Conservation (phyloP, 1,140 invertebrate species). For the Zaprionus africanus region DNA sequence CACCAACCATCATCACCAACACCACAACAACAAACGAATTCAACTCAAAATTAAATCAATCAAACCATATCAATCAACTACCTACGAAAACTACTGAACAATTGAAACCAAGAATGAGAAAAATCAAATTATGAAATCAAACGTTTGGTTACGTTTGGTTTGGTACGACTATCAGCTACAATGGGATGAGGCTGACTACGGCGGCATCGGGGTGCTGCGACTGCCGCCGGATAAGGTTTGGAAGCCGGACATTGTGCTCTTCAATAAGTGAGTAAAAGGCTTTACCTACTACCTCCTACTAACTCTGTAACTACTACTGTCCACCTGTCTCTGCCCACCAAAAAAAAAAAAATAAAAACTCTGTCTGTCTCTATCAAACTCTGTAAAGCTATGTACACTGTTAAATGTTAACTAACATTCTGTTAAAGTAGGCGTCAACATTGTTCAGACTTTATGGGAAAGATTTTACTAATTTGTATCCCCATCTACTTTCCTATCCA, state of each 20-base stretch:
- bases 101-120: slow-evolving; percentile 94
- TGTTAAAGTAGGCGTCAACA: slow-evolving; percentile 26
- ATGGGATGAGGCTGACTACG: slow-evolving; percentile 99
- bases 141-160: slow-evolving; percentile 98
- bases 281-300: slow-evolving; percentile 32
- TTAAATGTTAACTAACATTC: slow-evolving; percentile 20
- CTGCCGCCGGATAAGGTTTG: slow-evolving; percentile 99
- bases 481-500: slow-evolving; percentile 78
- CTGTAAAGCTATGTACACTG: slow-evolving; percentile 2
- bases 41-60: slow-evolving; percentile 43
- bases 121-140: slow-evolving; percentile 99
- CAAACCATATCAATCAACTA: slow-evolving; percentile 19
- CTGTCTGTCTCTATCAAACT: slow-evolving; percentile 11
- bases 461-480: neutral
- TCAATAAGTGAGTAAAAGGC: slow-evolving; percentile 96
- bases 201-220: slow-evolving; percentile 97
- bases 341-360: neutral
- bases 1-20: slow-evolving; percentile 42
- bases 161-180: slow-evolving; percentile 99
- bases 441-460: neutral
- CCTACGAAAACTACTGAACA: slow-evolving; percentile 79
- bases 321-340: slow-evolving; percentile 8
- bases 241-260: slow-evolving; percentile 99
- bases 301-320: slow-evolving; percentile 23
- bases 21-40: slow-evolving; percentile 25